Evolutionary conservation across 2,113 vertebrate genomes (phyloP).

Genomic region (Aegotheles bennettii): DNA sequence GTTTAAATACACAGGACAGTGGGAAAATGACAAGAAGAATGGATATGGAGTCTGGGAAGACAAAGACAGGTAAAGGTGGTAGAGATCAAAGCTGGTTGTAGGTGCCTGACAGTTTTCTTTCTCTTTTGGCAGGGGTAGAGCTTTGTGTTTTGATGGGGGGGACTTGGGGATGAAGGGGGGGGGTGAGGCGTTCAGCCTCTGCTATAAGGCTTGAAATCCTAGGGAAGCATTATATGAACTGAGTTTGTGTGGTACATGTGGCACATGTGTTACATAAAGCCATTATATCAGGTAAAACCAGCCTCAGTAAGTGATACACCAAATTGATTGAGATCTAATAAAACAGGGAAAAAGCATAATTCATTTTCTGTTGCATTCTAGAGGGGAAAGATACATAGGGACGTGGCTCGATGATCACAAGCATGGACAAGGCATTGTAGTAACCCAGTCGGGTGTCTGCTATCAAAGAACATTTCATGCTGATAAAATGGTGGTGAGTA

Average conservation of each 20-base stretch:
- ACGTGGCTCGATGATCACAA: constrained; percentile 71
- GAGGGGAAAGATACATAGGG: constrained; percentile 76
- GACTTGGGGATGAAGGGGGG: neutral
- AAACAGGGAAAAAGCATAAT: accelerated
- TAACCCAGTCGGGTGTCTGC: constrained; percentile 74
- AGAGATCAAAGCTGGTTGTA: neutral
- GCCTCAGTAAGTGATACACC: too few species aligned
- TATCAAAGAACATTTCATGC: constrained; percentile 72
- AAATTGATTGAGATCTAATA: neutral
- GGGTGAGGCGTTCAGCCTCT: neutral
- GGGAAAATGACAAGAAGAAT: constrained; percentile 67
- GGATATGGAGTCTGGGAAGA: constrained; percentile 77
- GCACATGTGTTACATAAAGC: neutral
- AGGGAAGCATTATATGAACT: accelerated
- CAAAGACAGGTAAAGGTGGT: constrained; percentile 59
- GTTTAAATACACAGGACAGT: constrained; percentile 75
- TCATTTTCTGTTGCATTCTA: neutral
- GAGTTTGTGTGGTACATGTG: neutral
- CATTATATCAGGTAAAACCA: accelerated
- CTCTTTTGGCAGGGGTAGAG: neutral
- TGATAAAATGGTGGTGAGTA: constrained; percentile 75
- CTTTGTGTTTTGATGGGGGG: neutral
- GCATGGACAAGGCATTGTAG: constrained; percentile 70
- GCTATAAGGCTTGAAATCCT: neutral
- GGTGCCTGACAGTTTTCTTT: neutral